Conservation (phyloP, 2,888 invertebrate species). For the Cremastinae sp. region DNA sequence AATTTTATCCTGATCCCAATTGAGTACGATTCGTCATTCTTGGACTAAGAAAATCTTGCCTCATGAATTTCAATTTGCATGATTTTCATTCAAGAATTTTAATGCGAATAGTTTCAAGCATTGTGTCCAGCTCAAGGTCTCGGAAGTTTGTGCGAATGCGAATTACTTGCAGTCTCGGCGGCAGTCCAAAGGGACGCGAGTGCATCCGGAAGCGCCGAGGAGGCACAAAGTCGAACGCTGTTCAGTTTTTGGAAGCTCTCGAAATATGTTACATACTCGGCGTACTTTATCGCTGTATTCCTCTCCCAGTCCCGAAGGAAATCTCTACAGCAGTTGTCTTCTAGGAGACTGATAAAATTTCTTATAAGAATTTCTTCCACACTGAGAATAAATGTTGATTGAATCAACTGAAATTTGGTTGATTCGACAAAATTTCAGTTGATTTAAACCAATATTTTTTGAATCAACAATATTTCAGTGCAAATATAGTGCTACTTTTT, state of each 20-base stretch:
- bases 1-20: background rate
- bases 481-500: no score
- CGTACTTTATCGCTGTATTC: constrained; percentile 17
- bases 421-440: no score
- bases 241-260: constrained; percentile 47
- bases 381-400: no score
- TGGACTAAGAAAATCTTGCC: no score
- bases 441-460: no score
- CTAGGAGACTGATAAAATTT: constrained; percentile 18
- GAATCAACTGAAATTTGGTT: no score
- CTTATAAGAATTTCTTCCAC: background rate
- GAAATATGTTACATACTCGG: constrained; percentile 20
- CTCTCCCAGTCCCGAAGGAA: constrained; percentile 51
- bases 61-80: no score
- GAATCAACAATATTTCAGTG: no score
- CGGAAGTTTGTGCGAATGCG: no score
- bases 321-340: constrained; percentile 34
- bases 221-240: constrained; percentile 35
- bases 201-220: constrained; percentile 17
- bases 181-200: constrained; percentile 4
- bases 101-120: no score
- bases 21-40: background rate
- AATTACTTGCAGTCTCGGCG: background rate
- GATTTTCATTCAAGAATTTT: no score
- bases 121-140: no score